Conservation (phyloP, 1,140 invertebrate genomes). For the Nomia melanderi region DNA sequence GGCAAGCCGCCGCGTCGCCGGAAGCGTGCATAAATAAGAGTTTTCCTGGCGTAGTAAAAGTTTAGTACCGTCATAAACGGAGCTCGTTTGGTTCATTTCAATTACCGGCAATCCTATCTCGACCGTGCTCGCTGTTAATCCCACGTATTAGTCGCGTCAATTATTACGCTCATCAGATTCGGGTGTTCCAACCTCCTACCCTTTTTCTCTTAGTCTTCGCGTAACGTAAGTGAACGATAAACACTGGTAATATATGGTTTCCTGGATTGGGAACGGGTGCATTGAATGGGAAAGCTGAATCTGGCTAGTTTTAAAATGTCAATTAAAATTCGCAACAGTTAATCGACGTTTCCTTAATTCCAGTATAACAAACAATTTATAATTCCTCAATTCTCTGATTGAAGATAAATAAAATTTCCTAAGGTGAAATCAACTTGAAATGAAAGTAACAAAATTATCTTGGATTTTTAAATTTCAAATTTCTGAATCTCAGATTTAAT, state of each 20-base stretch:
- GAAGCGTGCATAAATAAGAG: constrained; percentile 49
- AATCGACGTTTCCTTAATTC: constrained; percentile 12
- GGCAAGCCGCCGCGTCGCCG: constrained; percentile 6
- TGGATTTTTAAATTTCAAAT: no score
- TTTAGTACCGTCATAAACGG: constrained; percentile 55
- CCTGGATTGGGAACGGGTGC: background rate
- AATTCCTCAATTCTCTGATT: no score
- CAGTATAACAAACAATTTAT: no score
- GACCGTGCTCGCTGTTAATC: constrained; percentile 53
- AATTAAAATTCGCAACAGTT: background rate
- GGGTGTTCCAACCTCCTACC: no score
- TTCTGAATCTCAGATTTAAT: no score
- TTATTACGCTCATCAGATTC: constrained; percentile 28
- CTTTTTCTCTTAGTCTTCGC: constrained; percentile 17
- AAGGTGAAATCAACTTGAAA: no score
- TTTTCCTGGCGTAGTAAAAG: constrained; percentile 58
- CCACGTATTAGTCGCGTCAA: constrained; percentile 26
- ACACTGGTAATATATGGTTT: constrained; percentile 17
- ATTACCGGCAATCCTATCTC: constrained; percentile 56
- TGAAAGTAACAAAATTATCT: no score
- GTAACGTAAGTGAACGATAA: constrained; percentile 1
- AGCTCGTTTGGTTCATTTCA: constrained; percentile 54
- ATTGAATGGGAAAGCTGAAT: constrained; percentile 21
- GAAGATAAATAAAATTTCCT: no score
- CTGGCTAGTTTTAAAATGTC: background rate